Evolutionary conservation across 2,797 vertebrate genomes (phyloP), one percentile per base, ranked within the genome.

Genomic region (Petrocephalus schoutedeni): DNA sequence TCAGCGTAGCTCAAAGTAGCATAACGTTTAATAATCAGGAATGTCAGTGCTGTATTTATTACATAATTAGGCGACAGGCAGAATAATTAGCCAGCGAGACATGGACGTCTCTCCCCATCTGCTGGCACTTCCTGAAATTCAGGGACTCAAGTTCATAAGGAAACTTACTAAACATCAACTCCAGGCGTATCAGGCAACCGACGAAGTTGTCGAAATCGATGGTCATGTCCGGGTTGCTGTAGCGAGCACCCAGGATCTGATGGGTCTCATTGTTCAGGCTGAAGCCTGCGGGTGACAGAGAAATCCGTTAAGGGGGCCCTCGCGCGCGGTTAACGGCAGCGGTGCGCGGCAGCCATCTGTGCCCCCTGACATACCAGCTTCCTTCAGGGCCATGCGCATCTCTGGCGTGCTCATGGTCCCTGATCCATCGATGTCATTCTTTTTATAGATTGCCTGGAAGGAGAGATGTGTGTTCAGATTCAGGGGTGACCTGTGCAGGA

Each of bases 381-480:
- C 96, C 87, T 93, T 95, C 61, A 98, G 94, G 82, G 97, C 97
- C 0, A 94, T 92, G 36, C 92, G 92, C 97, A 98, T 97, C 93
- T 97, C 95, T 0, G 97, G 94, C 0, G 96, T 96, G 89, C 97
- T 95, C 0, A 98, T 97, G 9, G 95, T 96, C 7, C 97, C 97
- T 0, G 93, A 95, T 88, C 91, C 93, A 83, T 97, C 95, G 0
- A 4, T 3, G 91, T 97, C 96, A 0, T 94, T 95, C 89, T 96
- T 95, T 93, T 92, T 94, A 36, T 96, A 98, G 92, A 98, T 95
- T 1, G 91, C 92, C 97, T 98, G 86, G 8, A 88, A 80, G 56
- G 14, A 67, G 7, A 85, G 1, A n/a, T 23, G 14, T 19, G 21
- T 10, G 21, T 28, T 64, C 8, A 67, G 61, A 32, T 67, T 67